Evolutionary conservation across 2,888 invertebrate genomes (phyloP), one percentile per base, ranked within the genome.

Genomic region (Merodon equestris): DNA sequence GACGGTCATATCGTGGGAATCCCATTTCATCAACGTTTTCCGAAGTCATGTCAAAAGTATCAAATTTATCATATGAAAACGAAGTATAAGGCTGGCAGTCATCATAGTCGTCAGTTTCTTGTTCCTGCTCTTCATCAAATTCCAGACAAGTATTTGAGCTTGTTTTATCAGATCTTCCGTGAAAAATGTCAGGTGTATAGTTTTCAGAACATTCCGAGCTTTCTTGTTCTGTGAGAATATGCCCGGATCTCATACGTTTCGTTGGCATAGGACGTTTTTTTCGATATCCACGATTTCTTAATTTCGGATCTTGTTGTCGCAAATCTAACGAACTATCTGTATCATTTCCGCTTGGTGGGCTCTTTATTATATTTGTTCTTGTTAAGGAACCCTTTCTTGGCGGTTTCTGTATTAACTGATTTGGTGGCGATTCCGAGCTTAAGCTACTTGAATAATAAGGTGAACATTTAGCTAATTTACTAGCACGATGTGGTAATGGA

Each of bases 381-480:
- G 92, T 88, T 34, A 93, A 84, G 0, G 93, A 92, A 58, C 91
- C 91, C 86, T 93, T 94, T 14, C 91, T 92, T 0, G 92, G 91
- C 5, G 92, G 92, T 84, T 93, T 92, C 53, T 92, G 90, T 36
- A 93, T 91, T n/a, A 87, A 82, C 81, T 89, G 88, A 86, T 93
- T 92, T 1, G 93, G 93, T 1, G 93, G 93, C 19, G 93, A 93
- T 83, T 94, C 94, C 0, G 93, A 93, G 85, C 94, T 94, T 44
- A 94, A 88, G 84, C 94, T 94, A 84, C 93, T 94, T 27, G 94
- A 94, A 86, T 94, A 94, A 85, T 94, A 94, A 0, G 94, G 93
- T 1, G 94, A 93, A 84, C 93, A 93, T 85, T 93, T 93, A 0
- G 92, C 91, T 34, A 93, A 87, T 82, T 91, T 91, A 53, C 91